Base-by-base conservation (phyloP, 2,888 invertebrate genomes). In the Drosophila mulleri region DNA sequence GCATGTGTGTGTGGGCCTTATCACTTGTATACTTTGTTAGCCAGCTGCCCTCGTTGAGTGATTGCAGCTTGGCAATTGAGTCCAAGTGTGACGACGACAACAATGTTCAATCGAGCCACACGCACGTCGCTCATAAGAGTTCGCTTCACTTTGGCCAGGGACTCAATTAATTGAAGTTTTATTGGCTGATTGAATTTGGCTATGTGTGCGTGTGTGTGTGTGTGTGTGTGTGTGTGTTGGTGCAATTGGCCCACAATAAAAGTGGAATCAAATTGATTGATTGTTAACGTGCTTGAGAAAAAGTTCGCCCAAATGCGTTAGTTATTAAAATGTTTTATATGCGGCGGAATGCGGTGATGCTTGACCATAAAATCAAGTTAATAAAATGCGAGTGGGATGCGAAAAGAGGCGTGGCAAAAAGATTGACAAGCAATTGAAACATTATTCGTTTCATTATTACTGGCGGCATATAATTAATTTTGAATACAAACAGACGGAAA, bases 121-220 rank as follows among this genome's bases (percentile, higher is more conserved):
- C 56, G 63, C 57, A 60, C 42, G 60, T 69, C 62, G 69, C 59
- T 58, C 65, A 41, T 60, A 68, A 57, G 73, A 69, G 72, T 73
- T 72, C 56, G 59, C 70, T 80, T 76, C 63, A 70, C 71, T 83
- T 69, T 72, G 29, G 53, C 53, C 71, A 50, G 14, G 68, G 83
- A 78, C 72, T 80, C 82, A 83, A 87, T 84, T 84, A 87, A 84
- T 78, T 84, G 83, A 78, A 87, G 78, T 80, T 84, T 78, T 83
- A 87, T 86, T 83, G 74, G 60, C 66, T 70, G 69, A 73, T 76
- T 73, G 72, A 58, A 69, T 72, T 75, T 53, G 59, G 16, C 41
- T 23, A 5, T 16, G 16, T 41, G 26, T 26, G 11, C 7, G 37
- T 23, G 11, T 23, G 39, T 1, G 1, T 29, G 1, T 7, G 18